Evolutionary conservation across 2,113 vertebrate species (phyloP).

Genomic region (Dissostichus mawsoni): DNA sequence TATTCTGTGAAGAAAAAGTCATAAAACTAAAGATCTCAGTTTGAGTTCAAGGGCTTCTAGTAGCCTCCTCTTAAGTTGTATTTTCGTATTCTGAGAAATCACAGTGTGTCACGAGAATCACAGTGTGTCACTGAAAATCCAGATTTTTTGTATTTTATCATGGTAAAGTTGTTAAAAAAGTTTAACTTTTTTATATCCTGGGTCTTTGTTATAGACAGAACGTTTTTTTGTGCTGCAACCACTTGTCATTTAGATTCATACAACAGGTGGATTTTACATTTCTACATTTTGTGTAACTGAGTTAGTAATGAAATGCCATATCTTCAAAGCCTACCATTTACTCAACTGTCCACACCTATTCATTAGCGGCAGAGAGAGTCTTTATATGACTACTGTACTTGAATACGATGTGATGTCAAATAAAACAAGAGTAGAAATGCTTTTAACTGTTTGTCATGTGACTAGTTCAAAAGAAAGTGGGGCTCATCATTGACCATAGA

Average conservation of each 20-base stretch:
- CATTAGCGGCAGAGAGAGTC: background rate
- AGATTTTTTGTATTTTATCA: conserved; percentile 18
- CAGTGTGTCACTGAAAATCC: conserved; percentile 13
- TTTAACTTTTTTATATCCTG: background rate
- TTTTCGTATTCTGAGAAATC: conserved; percentile 42
- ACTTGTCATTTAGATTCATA: background rate
- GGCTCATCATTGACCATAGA: background rate
- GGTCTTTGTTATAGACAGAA: background rate
- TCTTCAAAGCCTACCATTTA: background rate
- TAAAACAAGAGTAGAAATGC: too few species aligned
- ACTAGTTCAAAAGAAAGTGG: too few species aligned
- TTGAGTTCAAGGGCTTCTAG: conserved; percentile 53
- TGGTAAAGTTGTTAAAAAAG: background rate
- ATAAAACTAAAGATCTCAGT: conserved; percentile 57
- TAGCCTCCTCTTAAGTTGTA: conserved; percentile 26
- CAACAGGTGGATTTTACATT: background rate
- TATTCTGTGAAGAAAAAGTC: conserved; percentile 68
- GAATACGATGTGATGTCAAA: background rate
- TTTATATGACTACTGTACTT: background rate
- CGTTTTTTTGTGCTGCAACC: background rate
- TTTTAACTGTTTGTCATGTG: too few species aligned
- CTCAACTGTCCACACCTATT: background rate
- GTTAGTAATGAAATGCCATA: background rate
- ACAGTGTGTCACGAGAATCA: background rate
- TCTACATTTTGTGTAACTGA: background rate